Evolutionary conservation across 2,888 invertebrate species (phyloP).

Genomic region (Leucophenga montana): DNA sequence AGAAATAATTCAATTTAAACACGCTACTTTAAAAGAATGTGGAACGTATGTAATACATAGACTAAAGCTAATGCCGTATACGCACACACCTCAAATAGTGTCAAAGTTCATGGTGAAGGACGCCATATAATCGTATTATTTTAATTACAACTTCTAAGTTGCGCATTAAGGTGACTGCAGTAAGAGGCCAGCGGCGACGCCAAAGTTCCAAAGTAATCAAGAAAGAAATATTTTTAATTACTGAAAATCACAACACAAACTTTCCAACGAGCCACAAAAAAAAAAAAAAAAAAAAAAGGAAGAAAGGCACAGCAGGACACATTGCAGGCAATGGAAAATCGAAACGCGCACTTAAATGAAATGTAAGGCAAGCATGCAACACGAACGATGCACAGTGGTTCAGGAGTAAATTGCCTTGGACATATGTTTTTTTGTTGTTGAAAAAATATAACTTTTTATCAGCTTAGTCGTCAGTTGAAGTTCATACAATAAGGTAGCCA

Average conservation of each 20-base stretch:
- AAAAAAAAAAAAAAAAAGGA: background rate
- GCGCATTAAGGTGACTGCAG: background rate
- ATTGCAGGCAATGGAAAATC: slow-evolving; percentile 15
- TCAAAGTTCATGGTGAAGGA: slow-evolving; percentile 30
- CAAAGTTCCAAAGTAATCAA: slow-evolving; percentile 4
- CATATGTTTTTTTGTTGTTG: too few relatives aligned
- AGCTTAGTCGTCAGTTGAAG: too few relatives aligned
- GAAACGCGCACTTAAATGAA: slow-evolving; percentile 31
- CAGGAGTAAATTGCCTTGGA: too few relatives aligned
- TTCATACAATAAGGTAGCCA: too few relatives aligned
- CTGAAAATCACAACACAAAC: slow-evolving; percentile 18
- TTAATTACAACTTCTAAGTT: slow-evolving; percentile 8
- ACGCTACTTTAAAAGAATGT: too few relatives aligned
- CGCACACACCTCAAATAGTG: too few relatives aligned
- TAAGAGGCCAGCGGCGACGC: background rate
- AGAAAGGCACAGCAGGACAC: background rate
- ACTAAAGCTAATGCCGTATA: too few relatives aligned
- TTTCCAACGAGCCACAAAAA: background rate
- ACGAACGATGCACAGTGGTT: slow-evolving; percentile 40
- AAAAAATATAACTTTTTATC: too few relatives aligned
- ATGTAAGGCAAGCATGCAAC: slow-evolving; percentile 52
- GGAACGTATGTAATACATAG: too few relatives aligned
- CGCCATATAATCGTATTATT: slow-evolving; percentile 3
- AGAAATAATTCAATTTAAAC: too few relatives aligned
- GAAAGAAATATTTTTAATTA: slow-evolving; percentile 25